A percentile compares a stretch with the other conserved stretches of the same genome.
Conservation (phyloP, 1,140 invertebrate genomes). For the Drosophila pseudoobscura region DNA sequence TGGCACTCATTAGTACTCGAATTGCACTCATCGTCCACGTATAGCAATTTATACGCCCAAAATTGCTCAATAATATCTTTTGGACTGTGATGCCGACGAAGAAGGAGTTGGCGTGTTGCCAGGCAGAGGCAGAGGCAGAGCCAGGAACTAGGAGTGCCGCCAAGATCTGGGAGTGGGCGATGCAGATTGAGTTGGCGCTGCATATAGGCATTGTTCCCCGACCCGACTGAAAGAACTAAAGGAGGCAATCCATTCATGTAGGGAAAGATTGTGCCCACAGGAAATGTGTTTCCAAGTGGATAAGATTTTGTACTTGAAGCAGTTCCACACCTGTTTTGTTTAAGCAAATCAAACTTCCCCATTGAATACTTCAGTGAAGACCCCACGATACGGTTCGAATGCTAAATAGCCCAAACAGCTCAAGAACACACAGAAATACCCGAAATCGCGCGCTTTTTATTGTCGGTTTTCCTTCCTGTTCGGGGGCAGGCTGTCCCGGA, state of each 20-base stretch:
- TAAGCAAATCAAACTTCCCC: constrained; percentile 36
- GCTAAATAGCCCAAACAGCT: constrained; percentile 56
- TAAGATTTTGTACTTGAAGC: background rate
- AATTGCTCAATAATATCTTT: constrained; percentile 69
- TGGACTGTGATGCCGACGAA: constrained; percentile 14
- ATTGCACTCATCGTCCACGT: constrained; percentile 51
- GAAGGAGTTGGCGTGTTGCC: constrained; percentile 53
- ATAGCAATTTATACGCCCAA: constrained; percentile 23
- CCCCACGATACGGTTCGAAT: constrained; percentile 69
- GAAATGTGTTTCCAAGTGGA: background rate
- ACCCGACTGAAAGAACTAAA: background rate
- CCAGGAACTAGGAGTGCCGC: constrained; percentile 62
- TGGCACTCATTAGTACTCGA: constrained; percentile 70
- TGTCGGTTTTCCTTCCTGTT: constrained; percentile 11
- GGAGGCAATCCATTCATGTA: too few species aligned
- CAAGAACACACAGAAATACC: constrained; percentile 21
- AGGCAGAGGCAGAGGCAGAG: constrained; percentile 18
- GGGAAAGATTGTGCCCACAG: background rate
- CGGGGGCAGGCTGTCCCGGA: background rate
- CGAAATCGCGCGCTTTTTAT: constrained; percentile 62
- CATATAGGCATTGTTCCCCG: constrained; percentile 24
- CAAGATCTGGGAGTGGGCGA: constrained; percentile 49
- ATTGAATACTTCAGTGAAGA: constrained; percentile 16
- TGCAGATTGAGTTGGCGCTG: constrained; percentile 12
- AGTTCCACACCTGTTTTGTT: constrained; percentile 14